Evolutionary conservation across 1,140 invertebrate genomes (phyloP).

Genomic region (Zaprionus inermis): DNA sequence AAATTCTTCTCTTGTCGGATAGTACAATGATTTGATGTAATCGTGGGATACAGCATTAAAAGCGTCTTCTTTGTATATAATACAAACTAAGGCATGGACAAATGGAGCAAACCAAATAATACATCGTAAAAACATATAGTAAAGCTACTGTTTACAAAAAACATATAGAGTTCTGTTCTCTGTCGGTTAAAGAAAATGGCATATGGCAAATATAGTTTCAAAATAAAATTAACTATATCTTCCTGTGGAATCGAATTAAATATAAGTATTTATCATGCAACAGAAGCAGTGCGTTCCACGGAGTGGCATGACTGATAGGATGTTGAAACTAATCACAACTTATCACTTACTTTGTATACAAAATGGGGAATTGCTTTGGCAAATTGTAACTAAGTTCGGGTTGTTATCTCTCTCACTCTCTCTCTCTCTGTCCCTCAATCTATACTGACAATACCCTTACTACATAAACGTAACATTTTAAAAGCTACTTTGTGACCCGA

Average conservation of each 20-base stretch:
- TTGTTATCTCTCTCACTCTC: neutral
- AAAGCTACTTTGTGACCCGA: constrained; percentile 58
- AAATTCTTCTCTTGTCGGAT: neutral
- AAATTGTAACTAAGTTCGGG: neutral
- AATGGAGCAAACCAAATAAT: neutral
- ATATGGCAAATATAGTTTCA: neutral
- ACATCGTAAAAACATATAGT: neutral
- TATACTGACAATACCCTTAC: neutral
- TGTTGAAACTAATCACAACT: neutral
- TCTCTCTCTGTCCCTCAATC: neutral
- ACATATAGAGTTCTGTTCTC: neutral
- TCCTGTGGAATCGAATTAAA: neutral
- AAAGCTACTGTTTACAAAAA: neutral
- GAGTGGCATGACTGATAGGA: neutral
- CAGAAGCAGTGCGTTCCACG: neutral
- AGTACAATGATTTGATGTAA: too few relatives aligned
- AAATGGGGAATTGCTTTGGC: neutral
- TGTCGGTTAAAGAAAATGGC: neutral
- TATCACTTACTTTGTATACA: constrained; percentile 4
- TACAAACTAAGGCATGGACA: neutral
- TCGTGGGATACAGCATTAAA: neutral
- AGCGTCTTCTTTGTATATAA: neutral
- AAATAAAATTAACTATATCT: neutral
- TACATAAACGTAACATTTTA: constrained; percentile 28
- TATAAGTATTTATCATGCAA: neutral